Base-by-base conservation (phyloP, 2,113 vertebrate genomes). In the Patagioenas fasciata region DNA sequence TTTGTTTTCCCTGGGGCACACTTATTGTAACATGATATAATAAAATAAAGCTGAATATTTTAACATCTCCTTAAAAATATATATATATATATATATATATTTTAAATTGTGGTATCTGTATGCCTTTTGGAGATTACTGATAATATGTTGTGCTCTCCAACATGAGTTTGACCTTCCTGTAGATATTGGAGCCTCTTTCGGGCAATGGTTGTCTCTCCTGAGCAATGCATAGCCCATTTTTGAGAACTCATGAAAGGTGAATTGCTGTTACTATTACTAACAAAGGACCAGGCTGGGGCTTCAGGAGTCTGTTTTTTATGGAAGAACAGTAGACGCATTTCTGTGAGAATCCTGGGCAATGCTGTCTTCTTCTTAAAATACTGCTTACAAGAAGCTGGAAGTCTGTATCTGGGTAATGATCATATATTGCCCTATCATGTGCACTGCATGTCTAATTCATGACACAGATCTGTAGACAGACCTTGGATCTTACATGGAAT, bases 151-250 rank as follows among this genome's bases (percentile, higher is more conserved):
- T 48, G 3, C 16, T 78, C 24, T 82, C 24, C 26, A 24, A 31
- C 31, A 15, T 18, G 19, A 25, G 20, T 15, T 13, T 13, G 21
- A 72, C 18, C 16, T 71, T 71, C 0, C 0, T 53, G 7, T 20
- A 48, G 31, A 31, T 13, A 4, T 8, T 66, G n/a, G 16, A 93
- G 15, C 0, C 5, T 82, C 25, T 88, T 83, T 17, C 50, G 67
- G 42, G 13, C 23, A 51, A 32, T 0, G 5, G 2, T 28, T 70
- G 6, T 62, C 7, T 88, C 40, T 66, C 36, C 19, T 26, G 28
- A 13, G 15, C 24, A 34, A 44, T 2, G 1, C 0, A 2, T 31
- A 51, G 21, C 13, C 25, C 17, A 62, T 56, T 88, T 80, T 50
- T 80, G 23, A 62, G 47, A 80, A 34, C 9, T 54, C 17, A 65